A percentile compares a stretch with the other conserved stretches of the same genome.
Evolutionary conservation across 2,888 invertebrate genomes (phyloP).

Genomic region (Cosmia pyralina): DNA sequence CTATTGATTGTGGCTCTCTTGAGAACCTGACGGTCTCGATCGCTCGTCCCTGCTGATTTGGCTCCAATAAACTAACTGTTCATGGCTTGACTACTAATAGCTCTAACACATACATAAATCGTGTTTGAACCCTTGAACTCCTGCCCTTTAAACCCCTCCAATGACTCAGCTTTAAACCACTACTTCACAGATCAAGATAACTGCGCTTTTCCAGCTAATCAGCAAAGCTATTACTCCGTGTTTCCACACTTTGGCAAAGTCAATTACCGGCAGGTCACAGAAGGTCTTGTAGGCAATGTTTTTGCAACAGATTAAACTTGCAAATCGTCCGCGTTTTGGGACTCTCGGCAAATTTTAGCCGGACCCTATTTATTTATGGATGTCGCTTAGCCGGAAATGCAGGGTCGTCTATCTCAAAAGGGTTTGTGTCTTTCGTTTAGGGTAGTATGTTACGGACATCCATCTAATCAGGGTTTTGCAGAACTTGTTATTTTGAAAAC

Average conservation of each 20-base stretch:
- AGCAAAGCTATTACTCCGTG: neutral
- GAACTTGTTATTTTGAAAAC: slow-evolving; percentile 28
- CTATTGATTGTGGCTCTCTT: slow-evolving; percentile 12
- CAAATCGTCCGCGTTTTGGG: slow-evolving; percentile 31
- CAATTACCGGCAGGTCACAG: slow-evolving; percentile 19
- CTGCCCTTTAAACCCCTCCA: neutral
- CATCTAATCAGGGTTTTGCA: slow-evolving; percentile 39
- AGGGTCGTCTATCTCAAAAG: slow-evolving; percentile 43
- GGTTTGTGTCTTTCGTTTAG: slow-evolving; percentile 43
- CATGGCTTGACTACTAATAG: neutral
- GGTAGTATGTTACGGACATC: slow-evolving; percentile 32
- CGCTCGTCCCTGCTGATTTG: neutral
- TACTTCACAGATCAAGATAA: slow-evolving; percentile 16
- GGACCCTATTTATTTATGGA: slow-evolving; percentile 52
- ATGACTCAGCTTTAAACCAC: slow-evolving; percentile 9
- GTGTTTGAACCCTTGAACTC: slow-evolving; percentile 4
- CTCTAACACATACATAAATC: neutral
- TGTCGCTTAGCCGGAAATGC: slow-evolving; percentile 44
- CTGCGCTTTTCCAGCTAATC: neutral
- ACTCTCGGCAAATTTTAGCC: slow-evolving; percentile 23
- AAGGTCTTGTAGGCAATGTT: slow-evolving; percentile 24
- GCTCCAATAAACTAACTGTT: neutral
- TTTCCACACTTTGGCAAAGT: slow-evolving; percentile 12
- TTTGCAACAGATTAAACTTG: slow-evolving; percentile 49
- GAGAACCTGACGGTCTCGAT: neutral